These are phyloP conservation scores for Pelecanus crispus DNA, from an alignment of 2,113 vertebrate species.

Conservation along the genomic window DNA sequence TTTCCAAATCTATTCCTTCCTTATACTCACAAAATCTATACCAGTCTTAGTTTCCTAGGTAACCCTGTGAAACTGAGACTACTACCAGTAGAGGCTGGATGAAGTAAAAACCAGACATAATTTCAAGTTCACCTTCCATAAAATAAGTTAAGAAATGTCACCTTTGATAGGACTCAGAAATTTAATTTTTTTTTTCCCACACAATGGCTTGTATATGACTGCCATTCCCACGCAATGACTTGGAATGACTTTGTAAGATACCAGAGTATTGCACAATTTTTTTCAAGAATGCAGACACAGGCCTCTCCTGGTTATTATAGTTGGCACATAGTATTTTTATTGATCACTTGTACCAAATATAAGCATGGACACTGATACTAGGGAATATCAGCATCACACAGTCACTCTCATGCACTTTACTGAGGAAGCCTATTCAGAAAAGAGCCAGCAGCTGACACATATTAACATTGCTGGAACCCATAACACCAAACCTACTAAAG, in stretches of 20 bases:
- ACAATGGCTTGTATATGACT: not conserved
- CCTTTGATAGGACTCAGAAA: not conserved
- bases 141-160: not conserved
- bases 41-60: constrained; percentile 37
- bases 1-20: not conserved
- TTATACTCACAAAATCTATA: not conserved
- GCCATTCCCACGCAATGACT: not conserved
- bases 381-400: not conserved
- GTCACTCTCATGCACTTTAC: not conserved
- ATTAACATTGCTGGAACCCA: not conserved
- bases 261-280: not conserved
- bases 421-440: not conserved
- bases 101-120: not conserved
- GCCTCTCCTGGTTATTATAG: not conserved
- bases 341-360: not conserved
- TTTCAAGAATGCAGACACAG: not conserved
- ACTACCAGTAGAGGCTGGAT: not conserved
- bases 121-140: constrained; percentile 3
- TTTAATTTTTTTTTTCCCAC: not conserved
- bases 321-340: not conserved
- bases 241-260: not conserved
- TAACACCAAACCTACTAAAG: not conserved
- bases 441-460: not conserved
- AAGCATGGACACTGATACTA: not conserved
- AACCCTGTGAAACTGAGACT: not conserved